Percentiles rank a stretch among this genome's conserved stretches.
Conservation (phyloP, 2,888 invertebrate genomes). For the Lapara coniferarum region DNA sequence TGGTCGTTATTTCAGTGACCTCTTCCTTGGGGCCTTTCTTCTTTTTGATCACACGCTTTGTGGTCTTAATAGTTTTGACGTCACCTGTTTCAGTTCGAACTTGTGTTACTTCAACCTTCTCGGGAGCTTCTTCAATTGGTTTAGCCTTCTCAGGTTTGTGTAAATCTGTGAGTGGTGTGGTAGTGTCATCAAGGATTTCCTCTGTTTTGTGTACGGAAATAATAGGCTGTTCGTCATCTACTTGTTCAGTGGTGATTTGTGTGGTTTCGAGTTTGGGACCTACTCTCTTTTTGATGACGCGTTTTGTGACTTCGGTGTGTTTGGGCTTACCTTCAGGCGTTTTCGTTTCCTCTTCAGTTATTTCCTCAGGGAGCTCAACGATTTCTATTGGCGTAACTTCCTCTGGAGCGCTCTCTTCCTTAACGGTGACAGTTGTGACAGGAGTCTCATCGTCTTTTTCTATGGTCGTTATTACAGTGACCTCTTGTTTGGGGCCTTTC, state of each 20-base stretch:
- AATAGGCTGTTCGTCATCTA: not conserved
- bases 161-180: not conserved
- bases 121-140: not conserved
- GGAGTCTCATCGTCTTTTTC: not conserved
- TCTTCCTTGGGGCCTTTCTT: not conserved
- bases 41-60: not conserved
- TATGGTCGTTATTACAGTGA: not conserved
- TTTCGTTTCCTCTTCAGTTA: not conserved
- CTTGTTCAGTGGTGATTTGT: conserved; percentile 2
- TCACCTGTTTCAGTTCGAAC: not conserved
- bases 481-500: not conserved
- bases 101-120: not conserved
- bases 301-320: not conserved
- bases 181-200: not conserved
- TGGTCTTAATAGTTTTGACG: not conserved
- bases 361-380: not conserved
- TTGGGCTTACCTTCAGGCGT: not conserved
- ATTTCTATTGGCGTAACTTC: not conserved
- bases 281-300: conserved; percentile 2
- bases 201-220: conserved; percentile 5
- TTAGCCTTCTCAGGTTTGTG: not conserved
- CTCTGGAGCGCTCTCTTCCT: not conserved
- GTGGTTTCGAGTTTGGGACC: not conserved
- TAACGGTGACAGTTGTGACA: not conserved
- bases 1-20: not conserved